phyloP scores from a whole-genome alignment of 2,113 vertebrate species.

The Siniperca knerii region DNA sequence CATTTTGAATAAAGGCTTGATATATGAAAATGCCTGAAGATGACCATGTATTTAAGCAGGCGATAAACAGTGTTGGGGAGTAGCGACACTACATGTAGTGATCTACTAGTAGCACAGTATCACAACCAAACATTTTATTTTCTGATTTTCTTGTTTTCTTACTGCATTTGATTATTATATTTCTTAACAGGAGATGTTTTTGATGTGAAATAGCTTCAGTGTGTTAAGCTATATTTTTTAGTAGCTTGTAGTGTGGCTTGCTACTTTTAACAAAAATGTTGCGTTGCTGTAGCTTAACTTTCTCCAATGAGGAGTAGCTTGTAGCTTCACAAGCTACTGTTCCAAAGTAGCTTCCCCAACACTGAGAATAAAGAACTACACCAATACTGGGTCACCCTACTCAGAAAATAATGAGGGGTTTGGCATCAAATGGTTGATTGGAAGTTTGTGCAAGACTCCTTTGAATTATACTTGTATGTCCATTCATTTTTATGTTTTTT shows the following conservation, averaged over 20 bases:
- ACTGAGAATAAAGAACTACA: neutral
- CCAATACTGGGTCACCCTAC: neutral
- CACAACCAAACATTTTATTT: neutral
- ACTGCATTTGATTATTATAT: neutral
- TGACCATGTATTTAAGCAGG: neutral
- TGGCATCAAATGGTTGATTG: neutral
- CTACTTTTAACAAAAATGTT: neutral
- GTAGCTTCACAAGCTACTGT: neutral
- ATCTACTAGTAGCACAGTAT: neutral
- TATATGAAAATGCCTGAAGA: slow-evolving; percentile 7
- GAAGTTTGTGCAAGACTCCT: neutral
- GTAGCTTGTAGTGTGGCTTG: neutral
- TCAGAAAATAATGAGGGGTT: neutral
- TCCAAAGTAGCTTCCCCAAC: neutral
- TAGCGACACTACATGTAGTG: no score
- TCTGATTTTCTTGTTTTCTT: neutral
- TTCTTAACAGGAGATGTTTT: neutral
- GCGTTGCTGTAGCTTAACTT: neutral
- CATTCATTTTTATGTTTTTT: neutral
- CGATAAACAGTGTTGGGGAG: neutral
- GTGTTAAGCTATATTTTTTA: neutral
- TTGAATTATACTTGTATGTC: neutral
- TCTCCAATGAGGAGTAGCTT: neutral
- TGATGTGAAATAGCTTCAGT: neutral
- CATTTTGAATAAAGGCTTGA: slow-evolving; percentile 14